Conservation (phyloP, 1,140 invertebrate species). For the Leucophenga varia region DNA sequence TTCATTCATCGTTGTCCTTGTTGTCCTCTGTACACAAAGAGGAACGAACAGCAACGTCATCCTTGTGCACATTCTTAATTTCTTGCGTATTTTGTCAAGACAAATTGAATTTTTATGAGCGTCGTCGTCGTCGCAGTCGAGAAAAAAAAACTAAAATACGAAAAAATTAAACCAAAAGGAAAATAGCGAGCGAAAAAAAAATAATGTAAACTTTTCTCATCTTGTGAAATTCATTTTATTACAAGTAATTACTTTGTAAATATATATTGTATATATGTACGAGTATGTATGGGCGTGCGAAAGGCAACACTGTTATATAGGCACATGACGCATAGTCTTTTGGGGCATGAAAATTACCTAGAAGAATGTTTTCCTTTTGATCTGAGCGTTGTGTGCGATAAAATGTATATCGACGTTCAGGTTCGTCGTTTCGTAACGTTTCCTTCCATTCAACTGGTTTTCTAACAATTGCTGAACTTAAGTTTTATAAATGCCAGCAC, state of each 20-base stretch:
- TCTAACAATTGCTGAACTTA: too few relatives aligned
- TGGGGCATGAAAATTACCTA: too few relatives aligned
- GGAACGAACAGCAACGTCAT: too few relatives aligned
- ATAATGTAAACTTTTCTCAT: conserved; percentile 54
- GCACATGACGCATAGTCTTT: conserved; percentile 22
- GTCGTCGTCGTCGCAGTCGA: conserved; percentile 19
- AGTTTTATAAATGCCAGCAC: too few relatives aligned
- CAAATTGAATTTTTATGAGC: conserved; percentile 54
- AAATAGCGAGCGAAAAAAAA: conserved; percentile 11
- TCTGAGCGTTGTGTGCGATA: too few relatives aligned
- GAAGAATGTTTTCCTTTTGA: too few relatives aligned
- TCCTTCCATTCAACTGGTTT: too few relatives aligned
- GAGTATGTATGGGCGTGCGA: neutral
- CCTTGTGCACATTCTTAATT: conserved; percentile 46
- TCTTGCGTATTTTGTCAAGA: conserved; percentile 53
- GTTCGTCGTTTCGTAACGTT: too few relatives aligned
- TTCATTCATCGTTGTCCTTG: too few relatives aligned
- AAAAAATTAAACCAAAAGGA: conserved; percentile 8
- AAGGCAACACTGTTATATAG: conserved; percentile 10
- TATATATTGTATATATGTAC: too few relatives aligned
- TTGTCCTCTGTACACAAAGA: too few relatives aligned
- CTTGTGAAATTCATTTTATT: conserved; percentile 52
- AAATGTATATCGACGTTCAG: too few relatives aligned
- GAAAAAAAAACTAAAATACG: conserved; percentile 1
- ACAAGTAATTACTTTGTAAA: conserved; percentile 54